Evolutionary conservation across 2,888 invertebrate species (phyloP).

Genomic region (Asteroscopus sphinx): DNA sequence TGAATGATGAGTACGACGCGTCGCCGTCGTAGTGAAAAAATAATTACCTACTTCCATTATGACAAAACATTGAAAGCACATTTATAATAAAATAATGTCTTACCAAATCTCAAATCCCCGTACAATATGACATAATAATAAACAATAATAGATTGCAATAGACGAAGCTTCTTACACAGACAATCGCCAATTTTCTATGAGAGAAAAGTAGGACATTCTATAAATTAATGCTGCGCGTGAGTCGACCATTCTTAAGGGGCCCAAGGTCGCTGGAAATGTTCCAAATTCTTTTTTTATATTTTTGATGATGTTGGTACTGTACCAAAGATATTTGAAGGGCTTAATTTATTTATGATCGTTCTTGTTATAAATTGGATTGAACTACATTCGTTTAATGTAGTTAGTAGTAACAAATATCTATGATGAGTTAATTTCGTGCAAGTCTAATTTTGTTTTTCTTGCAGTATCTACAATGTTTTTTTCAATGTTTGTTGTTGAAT

Average conservation of each 20-base stretch:
- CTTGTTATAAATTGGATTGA: constrained; percentile 46
- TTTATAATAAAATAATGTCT: constrained; percentile 30
- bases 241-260: constrained; percentile 78
- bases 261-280: constrained; percentile 88
- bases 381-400: constrained; percentile 44
- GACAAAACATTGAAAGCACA: constrained; percentile 29
- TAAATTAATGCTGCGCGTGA: constrained; percentile 79
- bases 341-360: constrained; percentile 59
- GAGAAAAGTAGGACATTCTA: constrained; percentile 81
- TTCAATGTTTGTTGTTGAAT: not conserved
- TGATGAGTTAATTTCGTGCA: constrained; percentile 5
- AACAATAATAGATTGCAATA: constrained; percentile 50
- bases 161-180: constrained; percentile 43
- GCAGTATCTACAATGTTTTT: not conserved
- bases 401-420: constrained; percentile 18
- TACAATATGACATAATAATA: constrained; percentile 56
- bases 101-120: constrained; percentile 47
- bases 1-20: too few species aligned
- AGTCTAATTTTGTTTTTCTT: not conserved
- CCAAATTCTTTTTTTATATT: constrained; percentile 77
- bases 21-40: constrained; percentile 9
- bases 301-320: constrained; percentile 65
- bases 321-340: constrained; percentile 64
- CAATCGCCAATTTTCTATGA: constrained; percentile 68
- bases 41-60: constrained; percentile 11